Base-by-base conservation (phyloP, 2,888 invertebrate genomes). In the Fragum sueziense region DNA sequence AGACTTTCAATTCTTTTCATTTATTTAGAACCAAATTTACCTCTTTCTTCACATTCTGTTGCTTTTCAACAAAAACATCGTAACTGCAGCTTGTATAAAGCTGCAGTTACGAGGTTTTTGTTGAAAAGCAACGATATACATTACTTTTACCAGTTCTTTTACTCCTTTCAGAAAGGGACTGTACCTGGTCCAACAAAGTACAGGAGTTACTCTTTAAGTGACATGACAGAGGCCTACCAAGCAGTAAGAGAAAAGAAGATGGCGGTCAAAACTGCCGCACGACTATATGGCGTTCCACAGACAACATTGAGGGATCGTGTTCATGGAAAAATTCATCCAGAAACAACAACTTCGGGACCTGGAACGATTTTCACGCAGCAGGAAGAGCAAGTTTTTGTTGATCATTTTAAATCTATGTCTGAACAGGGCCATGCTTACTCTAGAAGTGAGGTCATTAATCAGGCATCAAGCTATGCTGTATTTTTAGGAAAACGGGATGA, bases 221-320 rank as follows among this genome's bases (percentile, higher is more conserved):
- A 62, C 6, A 27, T 72, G 31, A 14, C 31, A 11, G 37, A 61
- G 22, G 72, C 72, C 27, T 72, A 62, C 29, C 37, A 59, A 27
- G 25, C 34, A 27, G 71, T 71, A n/a, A 71, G 34, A 47, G 72
- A 72, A 27, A 62, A 14, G 22, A 34, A 59, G 6, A 62, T 31
- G 1, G 47, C 72, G 1, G 29, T 72, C 14, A 72, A 52, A 25
- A 31, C 65, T 33, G 41, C 29, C n/a, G 62, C 65, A 4, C 37
- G 62, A 34, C 73, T 65, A 47, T 73, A 73, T 73, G 73, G 73
- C 14, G 73, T 73, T 47, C 73, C 73, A 31, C 62, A 65, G 41
- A 47, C 41, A 9, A 65, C 65, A 4, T 47, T 73, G 2, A 14
- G 73, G 22, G 73, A 73, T 62, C 65, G 73, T 41, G 73, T 65